phyloP scores from a whole-genome alignment of 1,140 invertebrate genomes.

The Neuroterus valhalla region DNA sequence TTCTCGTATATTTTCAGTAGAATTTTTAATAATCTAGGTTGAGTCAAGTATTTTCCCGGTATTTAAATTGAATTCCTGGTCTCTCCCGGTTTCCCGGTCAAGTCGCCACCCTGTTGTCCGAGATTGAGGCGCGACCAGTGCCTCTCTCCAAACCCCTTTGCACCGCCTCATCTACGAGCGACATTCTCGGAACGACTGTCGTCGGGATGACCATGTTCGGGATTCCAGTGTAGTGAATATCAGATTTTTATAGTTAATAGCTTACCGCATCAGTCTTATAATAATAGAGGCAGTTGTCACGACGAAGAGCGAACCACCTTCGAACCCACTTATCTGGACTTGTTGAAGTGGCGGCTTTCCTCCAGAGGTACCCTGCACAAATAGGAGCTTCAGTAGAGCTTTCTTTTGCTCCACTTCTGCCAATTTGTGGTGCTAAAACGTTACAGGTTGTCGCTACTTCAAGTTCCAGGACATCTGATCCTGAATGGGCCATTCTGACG shows the following conservation, averaged over 20 bases:
- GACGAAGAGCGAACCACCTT: constrained; percentile 92
- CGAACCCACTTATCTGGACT: constrained; percentile 86
- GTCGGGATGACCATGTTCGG: no score
- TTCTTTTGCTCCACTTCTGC: constrained; percentile 71
- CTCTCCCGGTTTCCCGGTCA: no score
- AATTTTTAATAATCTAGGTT: no score
- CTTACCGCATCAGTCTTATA: constrained; percentile 92
- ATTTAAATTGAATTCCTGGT: no score
- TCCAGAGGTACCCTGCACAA: constrained; percentile 88
- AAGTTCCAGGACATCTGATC: constrained; percentile 88
- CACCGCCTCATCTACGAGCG: no score
- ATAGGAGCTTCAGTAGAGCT: constrained; percentile 78
- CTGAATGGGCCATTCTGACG: constrained; percentile 93
- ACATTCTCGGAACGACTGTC: no score
- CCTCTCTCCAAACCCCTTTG: no score
- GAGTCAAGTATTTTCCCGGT: no score
- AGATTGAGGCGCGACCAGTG: no score
- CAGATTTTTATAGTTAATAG: constrained; percentile 9
- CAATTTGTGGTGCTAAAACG: constrained; percentile 79
- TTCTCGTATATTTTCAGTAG: no score
- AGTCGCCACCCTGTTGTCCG: no score
- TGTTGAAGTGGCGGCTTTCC: constrained; percentile 78
- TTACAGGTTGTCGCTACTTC: constrained; percentile 92
- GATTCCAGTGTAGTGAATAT: no score
- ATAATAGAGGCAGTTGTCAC: constrained; percentile 95